Evolutionary conservation across 2,113 vertebrate genomes (phyloP), one percentile per base, ranked within the genome.

Genomic region (Sorex fumeus): DNA sequence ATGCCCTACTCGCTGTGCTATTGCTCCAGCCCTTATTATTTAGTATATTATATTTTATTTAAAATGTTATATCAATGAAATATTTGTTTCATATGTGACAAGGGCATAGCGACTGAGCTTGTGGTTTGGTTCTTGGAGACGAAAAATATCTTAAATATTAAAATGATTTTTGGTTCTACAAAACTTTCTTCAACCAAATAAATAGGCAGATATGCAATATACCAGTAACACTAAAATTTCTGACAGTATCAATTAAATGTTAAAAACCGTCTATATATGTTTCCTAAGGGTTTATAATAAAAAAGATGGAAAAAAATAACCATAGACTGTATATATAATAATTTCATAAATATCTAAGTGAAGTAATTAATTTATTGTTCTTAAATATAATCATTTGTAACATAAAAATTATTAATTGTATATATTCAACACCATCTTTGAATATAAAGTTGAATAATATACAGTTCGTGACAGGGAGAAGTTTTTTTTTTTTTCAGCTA

Each of bases 401-500:
- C n/a, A n/a, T n/a, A n/a, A 94, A 85, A 30, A 64, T 23, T 10
- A 70, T 34, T 64, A 19, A 77, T 90, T 88, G 19, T 93, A 47
- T 74, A 50, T 30, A 45, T 84, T 75, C 2, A 80, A 12, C 27
- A 47, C 32, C 34, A 57, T 40, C 6, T 76, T 27, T 23, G n/a
- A n/a, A n/a, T n/a, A n/a, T n/a, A 43, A 69, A 87, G 75, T 25
- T 45, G 1, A 79, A 1, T 69, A 69, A 70, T 15, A 53, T 79
- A 18, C n/a, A 66, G 25, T 60, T 16, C 53, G 3, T 57, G 53
- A 57, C 53, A 57, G 53, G 53, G 15, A 57, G 53, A 89, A 76
- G 2, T 8, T 78, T 77, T n/a, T n/a, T n/a, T n/a, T n/a, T n/a
- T n/a, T n/a, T n/a, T n/a, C n/a, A n/a, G n/a, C n/a, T n/a, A n/a